Conservation (phyloP, 2,888 invertebrate species). For the Odiellus spinosus region DNA sequence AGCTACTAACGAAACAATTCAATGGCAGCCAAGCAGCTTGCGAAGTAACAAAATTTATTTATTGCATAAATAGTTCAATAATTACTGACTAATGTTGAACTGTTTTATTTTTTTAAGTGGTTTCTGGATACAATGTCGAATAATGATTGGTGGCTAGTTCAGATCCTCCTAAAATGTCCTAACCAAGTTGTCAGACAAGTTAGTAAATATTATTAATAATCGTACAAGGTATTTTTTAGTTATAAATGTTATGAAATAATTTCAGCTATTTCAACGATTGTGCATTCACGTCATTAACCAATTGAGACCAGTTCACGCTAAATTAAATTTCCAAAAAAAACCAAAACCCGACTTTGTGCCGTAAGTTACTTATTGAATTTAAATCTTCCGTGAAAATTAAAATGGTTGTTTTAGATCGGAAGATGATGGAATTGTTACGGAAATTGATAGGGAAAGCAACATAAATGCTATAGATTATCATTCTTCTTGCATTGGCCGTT, state of each 20-base stretch:
- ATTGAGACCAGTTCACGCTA: constrained; percentile 48
- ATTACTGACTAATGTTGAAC: too few species aligned
- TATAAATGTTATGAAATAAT: constrained; percentile 1
- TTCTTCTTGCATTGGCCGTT: constrained; percentile 64
- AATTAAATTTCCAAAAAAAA: constrained; percentile 42
- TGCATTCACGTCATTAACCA: constrained; percentile 88
- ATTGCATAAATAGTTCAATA: too few species aligned
- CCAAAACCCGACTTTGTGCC: too few species aligned
- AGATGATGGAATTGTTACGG: too few species aligned
- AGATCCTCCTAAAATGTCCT: constrained; percentile 84
- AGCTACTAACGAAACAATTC: constrained; percentile 82
- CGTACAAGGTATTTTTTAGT: not conserved
- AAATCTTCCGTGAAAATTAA: too few species aligned
- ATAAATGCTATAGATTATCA: constrained; percentile 7
- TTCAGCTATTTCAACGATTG: constrained; percentile 68
- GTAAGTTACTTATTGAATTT: too few species aligned
- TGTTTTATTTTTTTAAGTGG: too few species aligned
- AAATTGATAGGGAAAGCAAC: too few species aligned
- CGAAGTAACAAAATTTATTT: too few species aligned
- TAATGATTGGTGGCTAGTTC: constrained; percentile 90
- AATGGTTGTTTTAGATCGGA: too few species aligned
- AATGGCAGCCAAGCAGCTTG: constrained; percentile 55
- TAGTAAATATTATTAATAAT: too few species aligned
- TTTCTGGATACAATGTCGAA: constrained; percentile 82
- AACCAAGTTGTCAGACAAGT: constrained; percentile 90